phyloP scores from a whole-genome alignment of 2,113 vertebrate genomes.

The Otis tarda region DNA sequence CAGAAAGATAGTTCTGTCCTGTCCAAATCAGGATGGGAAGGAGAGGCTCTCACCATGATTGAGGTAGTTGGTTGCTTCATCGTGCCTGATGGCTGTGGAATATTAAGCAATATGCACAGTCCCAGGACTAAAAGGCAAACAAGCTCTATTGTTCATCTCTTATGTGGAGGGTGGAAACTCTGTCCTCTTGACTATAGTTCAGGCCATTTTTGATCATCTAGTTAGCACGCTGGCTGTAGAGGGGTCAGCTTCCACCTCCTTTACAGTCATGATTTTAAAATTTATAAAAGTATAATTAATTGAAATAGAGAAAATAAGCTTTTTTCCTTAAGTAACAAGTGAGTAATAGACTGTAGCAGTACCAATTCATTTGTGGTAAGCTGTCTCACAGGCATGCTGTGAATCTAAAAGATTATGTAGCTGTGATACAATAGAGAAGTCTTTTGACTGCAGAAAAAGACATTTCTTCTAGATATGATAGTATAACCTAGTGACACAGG shows the following conservation, averaged over 20 bases:
- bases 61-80: constrained; percentile 9
- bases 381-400: not conserved
- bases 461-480: not conserved
- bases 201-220: not conserved
- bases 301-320: not conserved
- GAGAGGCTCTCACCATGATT: not conserved
- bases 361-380: not conserved
- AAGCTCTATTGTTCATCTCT: not conserved
- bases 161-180: not conserved
- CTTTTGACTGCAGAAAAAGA: not conserved
- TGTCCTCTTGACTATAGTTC: not conserved
- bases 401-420: not conserved
- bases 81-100: not conserved
- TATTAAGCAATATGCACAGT: not conserved
- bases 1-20: not conserved
- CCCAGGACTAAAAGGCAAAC: not conserved
- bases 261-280: not conserved
- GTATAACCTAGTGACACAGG: not conserved
- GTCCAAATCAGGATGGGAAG: not conserved
- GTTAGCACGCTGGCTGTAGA: not conserved
- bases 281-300: not conserved
- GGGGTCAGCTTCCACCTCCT: not conserved
- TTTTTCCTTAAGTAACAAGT: not conserved
- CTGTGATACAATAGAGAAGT: not conserved
- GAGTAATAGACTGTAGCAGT: not conserved